A percentile compares a stretch with the other conserved stretches of the same genome.
Evolutionary conservation across 64 coral and sea anemone genomes (phyloP).

Genomic region (Stichodactyla helianthus): DNA sequence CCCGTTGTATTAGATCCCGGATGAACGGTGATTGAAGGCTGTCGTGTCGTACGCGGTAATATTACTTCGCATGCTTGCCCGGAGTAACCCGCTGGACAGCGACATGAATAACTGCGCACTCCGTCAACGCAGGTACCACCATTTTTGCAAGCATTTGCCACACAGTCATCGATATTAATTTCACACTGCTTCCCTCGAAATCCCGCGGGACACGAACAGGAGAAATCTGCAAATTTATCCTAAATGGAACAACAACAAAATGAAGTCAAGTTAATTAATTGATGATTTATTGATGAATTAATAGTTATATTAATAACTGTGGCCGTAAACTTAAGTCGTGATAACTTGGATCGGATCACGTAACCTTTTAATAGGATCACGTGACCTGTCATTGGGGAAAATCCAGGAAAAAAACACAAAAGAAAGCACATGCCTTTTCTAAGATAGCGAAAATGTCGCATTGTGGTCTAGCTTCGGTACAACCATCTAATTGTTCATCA

Average conservation of each 20-base stretch:
- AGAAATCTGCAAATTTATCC: constrained; percentile 63
- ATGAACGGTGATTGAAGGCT: neutral
- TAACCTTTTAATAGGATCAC: too few species aligned
- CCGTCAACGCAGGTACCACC: constrained; percentile 74
- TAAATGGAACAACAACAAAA: constrained; percentile 14
- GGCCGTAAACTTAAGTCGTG: too few species aligned
- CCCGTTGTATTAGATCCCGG: neutral
- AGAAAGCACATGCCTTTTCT: too few species aligned
- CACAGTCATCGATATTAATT: constrained; percentile 64
- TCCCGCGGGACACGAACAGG: constrained; percentile 68
- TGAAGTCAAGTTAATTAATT: neutral
- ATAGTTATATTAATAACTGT: too few species aligned
- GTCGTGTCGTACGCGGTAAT: neutral
- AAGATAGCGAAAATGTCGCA: too few species aligned
- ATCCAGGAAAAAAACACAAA: too few species aligned
- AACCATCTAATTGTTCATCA: too few species aligned
- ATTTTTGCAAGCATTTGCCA: constrained; percentile 51
- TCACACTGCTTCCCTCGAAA: constrained; percentile 62
- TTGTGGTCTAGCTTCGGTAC: too few species aligned
- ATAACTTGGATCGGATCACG: too few species aligned
- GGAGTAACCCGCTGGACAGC: constrained; percentile 57
- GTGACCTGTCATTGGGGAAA: too few species aligned
- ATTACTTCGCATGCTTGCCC: constrained; percentile 52
- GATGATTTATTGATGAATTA: neutral
- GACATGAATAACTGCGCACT: constrained; percentile 45